phyloP scores from a whole-genome alignment of 2,113 vertebrate genomes.

The Danionella cerebrum region DNA sequence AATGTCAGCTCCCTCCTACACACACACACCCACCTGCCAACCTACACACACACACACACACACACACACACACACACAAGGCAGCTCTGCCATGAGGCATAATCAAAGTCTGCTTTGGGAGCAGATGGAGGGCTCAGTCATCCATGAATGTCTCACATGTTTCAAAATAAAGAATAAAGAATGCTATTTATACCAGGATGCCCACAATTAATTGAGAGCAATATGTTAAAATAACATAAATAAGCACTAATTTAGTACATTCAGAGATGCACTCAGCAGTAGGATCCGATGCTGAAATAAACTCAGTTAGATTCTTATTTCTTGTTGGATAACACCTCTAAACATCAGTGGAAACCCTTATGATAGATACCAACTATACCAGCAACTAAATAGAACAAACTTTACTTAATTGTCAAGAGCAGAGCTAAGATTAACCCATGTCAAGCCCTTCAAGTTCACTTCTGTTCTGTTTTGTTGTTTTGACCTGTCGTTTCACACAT shows the following conservation, averaged over 20 bases:
- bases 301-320: no score
- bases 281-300: background rate
- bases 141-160: slow-evolving; percentile 42
- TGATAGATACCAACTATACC: no score
- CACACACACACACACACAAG: slow-evolving; percentile 15
- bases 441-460: no score
- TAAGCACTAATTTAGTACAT: background rate
- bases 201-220: background rate
- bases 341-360: no score
- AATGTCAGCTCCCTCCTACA: background rate
- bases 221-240: background rate
- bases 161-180: background rate
- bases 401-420: no score
- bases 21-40: background rate
- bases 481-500: no score
- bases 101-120: slow-evolving; percentile 36
- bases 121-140: slow-evolving; percentile 56
- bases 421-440: no score
- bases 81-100: slow-evolving; percentile 40
- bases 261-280: background rate
- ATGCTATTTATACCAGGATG: background rate
- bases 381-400: no score
- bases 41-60: background rate
- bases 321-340: no score
- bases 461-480: no score